Evolutionary conservation across 2,888 invertebrate genomes (phyloP).

Genomic region (Cephus sareptanus): DNA sequence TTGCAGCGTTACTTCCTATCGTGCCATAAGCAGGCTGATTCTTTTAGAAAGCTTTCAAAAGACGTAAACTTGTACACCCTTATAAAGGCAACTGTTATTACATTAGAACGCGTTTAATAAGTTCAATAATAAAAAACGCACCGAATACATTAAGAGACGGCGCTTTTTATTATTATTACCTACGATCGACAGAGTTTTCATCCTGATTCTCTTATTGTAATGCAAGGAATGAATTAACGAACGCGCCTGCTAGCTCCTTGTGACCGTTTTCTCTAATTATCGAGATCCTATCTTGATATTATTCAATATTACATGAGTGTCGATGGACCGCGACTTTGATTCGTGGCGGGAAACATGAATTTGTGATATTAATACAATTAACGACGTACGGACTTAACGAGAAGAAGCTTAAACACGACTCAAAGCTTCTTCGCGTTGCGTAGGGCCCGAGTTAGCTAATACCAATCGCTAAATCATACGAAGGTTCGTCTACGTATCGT

Average conservation of each 20-base stretch:
- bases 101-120: background rate
- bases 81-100: background rate
- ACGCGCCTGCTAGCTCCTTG: background rate
- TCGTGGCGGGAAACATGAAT: slow-evolving; percentile 1
- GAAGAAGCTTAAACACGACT: background rate
- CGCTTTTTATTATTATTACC: background rate
- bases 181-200: background rate
- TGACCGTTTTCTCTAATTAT: background rate
- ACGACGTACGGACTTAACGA: background rate
- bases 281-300: background rate
- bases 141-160: background rate
- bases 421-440: background rate
- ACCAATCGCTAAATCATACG: background rate
- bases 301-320: background rate
- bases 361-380: slow-evolving; percentile 6
- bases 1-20: background rate
- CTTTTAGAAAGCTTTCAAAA: slow-evolving; percentile 1
- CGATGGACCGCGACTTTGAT: background rate
- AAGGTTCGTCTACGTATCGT: background rate
- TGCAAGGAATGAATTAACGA: background rate
- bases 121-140: background rate
- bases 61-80: background rate
- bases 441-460: background rate
- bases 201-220: background rate
- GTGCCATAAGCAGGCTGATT: slow-evolving; percentile 1